A percentile compares a stretch with the other conserved stretches of the same genome.
These are phyloP conservation scores for Taxidea taxus DNA, from an alignment of 2,113 vertebrate genomes.

Conservation along the genomic window DNA sequence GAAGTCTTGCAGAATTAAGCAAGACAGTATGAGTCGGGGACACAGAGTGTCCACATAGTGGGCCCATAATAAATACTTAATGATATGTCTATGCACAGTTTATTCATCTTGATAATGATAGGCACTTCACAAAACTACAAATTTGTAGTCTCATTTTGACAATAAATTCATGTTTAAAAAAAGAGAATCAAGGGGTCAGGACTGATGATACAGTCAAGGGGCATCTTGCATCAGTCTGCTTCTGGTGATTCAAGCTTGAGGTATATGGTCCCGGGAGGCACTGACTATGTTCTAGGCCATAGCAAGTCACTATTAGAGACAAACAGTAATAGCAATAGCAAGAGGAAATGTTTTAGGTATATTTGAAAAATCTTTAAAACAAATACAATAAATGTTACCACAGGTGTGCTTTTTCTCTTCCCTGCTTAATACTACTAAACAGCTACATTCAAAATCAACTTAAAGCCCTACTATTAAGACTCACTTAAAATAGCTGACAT, in stretches of 20 bases:
- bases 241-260: not conserved
- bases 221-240: not conserved
- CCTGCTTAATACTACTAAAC: not conserved
- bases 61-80: not conserved
- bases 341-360: slow-evolving; percentile 21
- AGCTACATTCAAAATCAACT: not conserved
- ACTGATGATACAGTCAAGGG: not conserved
- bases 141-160: not conserved
- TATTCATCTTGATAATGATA: not conserved
- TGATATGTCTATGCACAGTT: not conserved
- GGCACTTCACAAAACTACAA: not conserved
- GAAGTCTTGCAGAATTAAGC: slow-evolving; percentile 23
- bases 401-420: not conserved
- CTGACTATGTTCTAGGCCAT: not conserved
- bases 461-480: not conserved
- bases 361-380: slow-evolving; percentile 4
- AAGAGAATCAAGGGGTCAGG: not conserved
- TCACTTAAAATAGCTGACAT: not conserved
- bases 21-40: not conserved
- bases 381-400: not conserved
- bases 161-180: not conserved
- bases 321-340: slow-evolving; percentile 26
- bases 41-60: not conserved
- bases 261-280: not conserved
- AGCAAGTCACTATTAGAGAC: slow-evolving; percentile 1